Evolutionary conservation across 2,797 vertebrate genomes (phyloP).

Genomic region (Chromis chromis): DNA sequence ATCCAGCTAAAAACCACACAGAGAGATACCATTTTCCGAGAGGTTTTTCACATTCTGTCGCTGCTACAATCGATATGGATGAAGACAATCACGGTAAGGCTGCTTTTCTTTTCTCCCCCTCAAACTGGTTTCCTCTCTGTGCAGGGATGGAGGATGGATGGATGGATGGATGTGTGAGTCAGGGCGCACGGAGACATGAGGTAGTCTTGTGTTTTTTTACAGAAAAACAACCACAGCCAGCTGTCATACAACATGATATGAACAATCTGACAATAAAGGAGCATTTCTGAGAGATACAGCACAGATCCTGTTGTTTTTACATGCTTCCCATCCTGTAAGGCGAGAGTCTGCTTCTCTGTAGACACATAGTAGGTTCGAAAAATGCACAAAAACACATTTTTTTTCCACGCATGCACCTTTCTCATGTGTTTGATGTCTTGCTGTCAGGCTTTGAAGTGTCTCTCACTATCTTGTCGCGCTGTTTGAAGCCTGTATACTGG

Average conservation of each 20-base stretch:
- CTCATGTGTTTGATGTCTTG: constrained; percentile 56
- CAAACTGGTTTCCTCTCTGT: constrained; percentile 18
- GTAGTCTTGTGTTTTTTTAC: constrained; percentile 27
- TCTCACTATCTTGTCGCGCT: constrained; percentile 39
- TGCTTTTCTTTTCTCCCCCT: constrained; percentile 26
- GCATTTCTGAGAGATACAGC: neutral
- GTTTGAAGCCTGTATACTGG: constrained; percentile 63
- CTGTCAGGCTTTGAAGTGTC: constrained; percentile 64
- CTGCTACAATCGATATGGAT: constrained; percentile 73
- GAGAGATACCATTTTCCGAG: constrained; percentile 15
- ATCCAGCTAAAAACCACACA: constrained; percentile 11
- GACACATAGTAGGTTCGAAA: neutral
- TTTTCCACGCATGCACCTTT: constrained; percentile 14
- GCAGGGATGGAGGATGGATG: constrained; percentile 48
- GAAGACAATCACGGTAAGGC: constrained; percentile 86
- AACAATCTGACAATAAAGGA: constrained; percentile 18
- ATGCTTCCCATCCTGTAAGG: neutral
- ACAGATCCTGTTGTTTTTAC: neutral
- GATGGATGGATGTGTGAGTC: constrained; percentile 40
- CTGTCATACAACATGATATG: constrained; percentile 9
- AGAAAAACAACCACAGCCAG: constrained; percentile 7
- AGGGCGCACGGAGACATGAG: constrained; percentile 25
- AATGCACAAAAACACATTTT: neutral
- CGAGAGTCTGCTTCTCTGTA: neutral
- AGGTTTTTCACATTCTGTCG: constrained; percentile 51